Evolutionary conservation across 1,140 invertebrate species (phyloP).

Genomic region (Nebria ingens): DNA sequence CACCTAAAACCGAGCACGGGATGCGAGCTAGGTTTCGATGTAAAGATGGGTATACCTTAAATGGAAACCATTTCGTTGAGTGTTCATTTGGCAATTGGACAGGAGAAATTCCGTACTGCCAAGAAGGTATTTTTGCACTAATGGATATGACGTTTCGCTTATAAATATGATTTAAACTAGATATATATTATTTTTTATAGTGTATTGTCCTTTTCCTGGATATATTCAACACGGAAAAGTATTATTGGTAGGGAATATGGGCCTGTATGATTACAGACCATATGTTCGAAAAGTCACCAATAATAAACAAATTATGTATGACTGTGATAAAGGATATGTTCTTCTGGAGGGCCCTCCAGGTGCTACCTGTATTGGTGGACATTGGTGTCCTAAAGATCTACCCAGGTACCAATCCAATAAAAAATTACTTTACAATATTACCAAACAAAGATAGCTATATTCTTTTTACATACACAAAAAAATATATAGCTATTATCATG

Average conservation of each 20-base stretch:
- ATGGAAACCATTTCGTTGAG: conserved; percentile 60
- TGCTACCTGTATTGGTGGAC: conserved; percentile 82
- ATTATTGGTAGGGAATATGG: conserved; percentile 91
- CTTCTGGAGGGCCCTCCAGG: conserved; percentile 80
- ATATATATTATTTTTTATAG: conserved; percentile 38
- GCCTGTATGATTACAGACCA: conserved; percentile 91
- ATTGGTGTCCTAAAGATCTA: conserved; percentile 72
- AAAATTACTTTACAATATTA: too few species aligned
- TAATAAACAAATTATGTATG: conserved; percentile 94
- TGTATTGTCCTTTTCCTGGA: conserved; percentile 91
- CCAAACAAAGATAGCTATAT: neutral
- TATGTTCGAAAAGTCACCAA: conserved; percentile 85
- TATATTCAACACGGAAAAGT: conserved; percentile 85
- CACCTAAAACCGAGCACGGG: conserved; percentile 90
- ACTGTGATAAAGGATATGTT: conserved; percentile 86
- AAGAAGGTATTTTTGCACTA: conserved; percentile 55
- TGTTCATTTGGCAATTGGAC: conserved; percentile 93
- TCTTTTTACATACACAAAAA: neutral
- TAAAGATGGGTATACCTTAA: conserved; percentile 77
- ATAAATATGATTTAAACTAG: neutral
- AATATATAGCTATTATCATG: conserved; percentile 7
- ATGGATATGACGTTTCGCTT: neutral
- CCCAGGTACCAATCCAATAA: conserved; percentile 60
- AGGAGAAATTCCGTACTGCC: conserved; percentile 70
- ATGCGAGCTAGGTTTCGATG: conserved; percentile 87